Base-by-base conservation (phyloP, 1,140 invertebrate genomes). In the Acromyrmex echinatior region DNA sequence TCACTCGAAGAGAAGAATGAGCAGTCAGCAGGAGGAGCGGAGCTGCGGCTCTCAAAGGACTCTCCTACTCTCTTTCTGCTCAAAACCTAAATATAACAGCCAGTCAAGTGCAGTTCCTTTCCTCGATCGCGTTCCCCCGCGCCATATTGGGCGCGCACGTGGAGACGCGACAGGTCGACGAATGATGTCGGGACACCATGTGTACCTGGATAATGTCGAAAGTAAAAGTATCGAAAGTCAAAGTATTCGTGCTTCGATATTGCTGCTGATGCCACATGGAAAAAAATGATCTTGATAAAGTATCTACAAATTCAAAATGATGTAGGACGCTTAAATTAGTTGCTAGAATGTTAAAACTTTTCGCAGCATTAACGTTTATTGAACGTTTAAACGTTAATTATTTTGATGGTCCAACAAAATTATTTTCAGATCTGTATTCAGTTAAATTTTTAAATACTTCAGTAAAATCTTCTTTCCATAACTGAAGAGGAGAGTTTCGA, bases 41-140 rank as follows among this genome's bases (percentile, higher is more conserved):
- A 18, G 18, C 49, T 31, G 49, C 65, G 78, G 31, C 31, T 86
- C 49, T 77, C 65, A 81, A 81, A 81, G 78, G 78, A 81, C 31
- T 70, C 60, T 56, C 49, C 18, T n/a, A 7, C 25, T 49, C 45
- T 14, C 56, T 28, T 65, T 62, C 73, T 79, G 63, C 89, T 39
- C 89, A 60, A 21, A 89, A 87, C 53, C 86, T 74, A 90, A 90
- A 90, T 76, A 87, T 87, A 89, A 87, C 88, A 73, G 79, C 73
- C 82, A 76, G 80, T 89, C 88, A 87, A 87, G 65, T 80, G 25
- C 71, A 49, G 31, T 66, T 60, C 71, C 88, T 89, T 89, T 89
- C 71, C 86, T 82, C 85, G 56, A 82, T 62, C 80, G 56, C 65
- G 65, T 39, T 49, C 51, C 56, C 68, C 18, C 68, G 56, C 80